Conservation (phyloP, 2,888 invertebrate genomes). For the Ornithoptera alexandrae region DNA sequence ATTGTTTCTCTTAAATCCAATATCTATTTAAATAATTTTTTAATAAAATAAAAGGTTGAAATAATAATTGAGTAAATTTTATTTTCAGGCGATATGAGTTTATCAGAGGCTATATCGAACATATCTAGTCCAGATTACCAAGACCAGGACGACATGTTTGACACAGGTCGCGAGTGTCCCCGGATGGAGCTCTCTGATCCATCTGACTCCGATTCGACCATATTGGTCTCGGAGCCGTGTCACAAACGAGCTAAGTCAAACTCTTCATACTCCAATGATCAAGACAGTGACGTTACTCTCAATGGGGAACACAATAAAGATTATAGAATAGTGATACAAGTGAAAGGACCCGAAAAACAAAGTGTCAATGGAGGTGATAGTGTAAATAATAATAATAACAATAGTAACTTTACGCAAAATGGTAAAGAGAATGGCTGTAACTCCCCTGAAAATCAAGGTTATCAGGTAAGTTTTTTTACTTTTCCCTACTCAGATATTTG, state of each 20-base stretch:
- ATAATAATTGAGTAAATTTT: neutral
- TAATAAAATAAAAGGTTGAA: too few relatives aligned
- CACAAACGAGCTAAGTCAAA: slow-evolving; percentile 77
- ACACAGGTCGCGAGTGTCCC: slow-evolving; percentile 88
- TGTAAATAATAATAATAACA: slow-evolving; percentile 65
- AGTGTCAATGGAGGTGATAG: slow-evolving; percentile 59
- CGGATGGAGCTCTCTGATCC: slow-evolving; percentile 93
- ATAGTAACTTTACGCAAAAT: slow-evolving; percentile 68
- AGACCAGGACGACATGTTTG: slow-evolving; percentile 91
- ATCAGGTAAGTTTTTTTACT: slow-evolving; percentile 68
- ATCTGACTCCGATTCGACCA: slow-evolving; percentile 93
- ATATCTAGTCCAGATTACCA: slow-evolving; percentile 94
- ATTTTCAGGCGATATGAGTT: slow-evolving; percentile 85
- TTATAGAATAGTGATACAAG: slow-evolving; percentile 91
- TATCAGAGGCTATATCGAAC: slow-evolving; percentile 92
- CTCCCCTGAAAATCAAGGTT: slow-evolving; percentile 80
- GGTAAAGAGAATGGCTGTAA: slow-evolving; percentile 71
- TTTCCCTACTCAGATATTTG: neutral
- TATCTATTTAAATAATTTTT: too few relatives aligned
- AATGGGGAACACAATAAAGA: slow-evolving; percentile 71
- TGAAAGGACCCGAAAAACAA: slow-evolving; percentile 69
- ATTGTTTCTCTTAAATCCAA: too few relatives aligned
- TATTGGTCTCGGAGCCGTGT: slow-evolving; percentile 89
- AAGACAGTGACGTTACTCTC: slow-evolving; percentile 81
- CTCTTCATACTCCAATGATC: slow-evolving; percentile 69